Evolutionary conservation across 1,140 invertebrate species (phyloP), one percentile per base, ranked within the genome.

Genomic region (Drosophila kepulauana): DNA sequence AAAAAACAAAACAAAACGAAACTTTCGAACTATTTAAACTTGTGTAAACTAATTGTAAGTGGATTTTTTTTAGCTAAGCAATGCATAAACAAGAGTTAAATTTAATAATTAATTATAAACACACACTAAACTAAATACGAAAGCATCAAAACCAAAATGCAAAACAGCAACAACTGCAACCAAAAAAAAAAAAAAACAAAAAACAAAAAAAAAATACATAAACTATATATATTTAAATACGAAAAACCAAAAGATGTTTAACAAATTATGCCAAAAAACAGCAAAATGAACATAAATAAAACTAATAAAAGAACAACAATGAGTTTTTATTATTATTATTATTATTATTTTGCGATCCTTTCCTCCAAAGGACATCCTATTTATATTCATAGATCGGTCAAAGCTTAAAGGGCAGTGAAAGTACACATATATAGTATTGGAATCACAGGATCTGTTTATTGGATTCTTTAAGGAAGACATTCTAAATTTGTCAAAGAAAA

Each of bases 61-160:
- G 52, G 70, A 84, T 87, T 87, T 87, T 87, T 87, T 87, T 87
- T 87, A 87, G 84, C 84, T 87, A 88, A 88, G 80, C 80, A 87
- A 87, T 87, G 77, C 84, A 75, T 88, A 78, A 88, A 81, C 73
- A 49, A 78, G 77, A 87, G 84, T 87, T 87, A 87, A 70, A 87
- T 82, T 82, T 77, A 88, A 88, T 82, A 77, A 73, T 72, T 84
- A 84, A 87, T 81, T 79, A 58, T 76, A 87, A 85, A 51, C 3
- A 49, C 48, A 71, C 69, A 35, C 69, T 54, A 65, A 71, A 75
- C 57, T 52, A 71, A 69, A 69, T 63, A 70, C 38, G 56, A 75
- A 75, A 45, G 46, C 66, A 62, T 62, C 1, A 75, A 75, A 70
- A 67, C 54, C 62, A 67, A 73, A 67, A 73, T 51, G 52, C 61